These are phyloP conservation scores for Microplitis manilae DNA, from an alignment of 2,888 invertebrate species.

Conservation along the genomic window DNA sequence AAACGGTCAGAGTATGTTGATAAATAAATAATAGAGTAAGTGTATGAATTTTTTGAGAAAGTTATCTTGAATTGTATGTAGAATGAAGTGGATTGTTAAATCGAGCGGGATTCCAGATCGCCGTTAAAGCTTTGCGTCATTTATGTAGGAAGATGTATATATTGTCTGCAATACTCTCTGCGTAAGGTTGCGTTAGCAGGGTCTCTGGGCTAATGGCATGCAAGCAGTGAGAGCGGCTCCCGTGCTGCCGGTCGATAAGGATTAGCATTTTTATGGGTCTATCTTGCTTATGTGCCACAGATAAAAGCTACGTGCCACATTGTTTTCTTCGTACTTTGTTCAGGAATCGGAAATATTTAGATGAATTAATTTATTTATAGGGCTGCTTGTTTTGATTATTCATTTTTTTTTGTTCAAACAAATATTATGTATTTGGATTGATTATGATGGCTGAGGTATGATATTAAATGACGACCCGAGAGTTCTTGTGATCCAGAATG, in stretches of 20 bases:
- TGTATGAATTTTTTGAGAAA: conserved; percentile 30
- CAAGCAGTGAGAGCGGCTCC: conserved; percentile 57
- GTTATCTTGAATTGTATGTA: neutral
- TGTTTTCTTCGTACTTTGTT: conserved; percentile 64
- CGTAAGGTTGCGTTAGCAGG: conserved; percentile 66
- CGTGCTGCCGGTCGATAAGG: conserved; percentile 68
- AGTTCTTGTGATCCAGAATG: conserved; percentile 13
- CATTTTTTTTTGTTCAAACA: conserved; percentile 11
- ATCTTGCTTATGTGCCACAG: conserved; percentile 69
- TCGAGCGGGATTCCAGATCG: conserved; percentile 33
- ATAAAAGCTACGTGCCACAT: conserved; percentile 62
- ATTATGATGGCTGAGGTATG: neutral
- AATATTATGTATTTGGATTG: neutral
- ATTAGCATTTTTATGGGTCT: conserved; percentile 72
- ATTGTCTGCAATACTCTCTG: conserved; percentile 62
- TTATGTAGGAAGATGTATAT: neutral
- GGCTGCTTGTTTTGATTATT: neutral
- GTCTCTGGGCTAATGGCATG: conserved; percentile 72
- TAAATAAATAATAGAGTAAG: conserved; percentile 1
- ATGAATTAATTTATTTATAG: neutral
- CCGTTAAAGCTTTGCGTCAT: conserved; percentile 35
- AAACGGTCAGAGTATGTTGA: neutral
- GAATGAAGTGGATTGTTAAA: conserved; percentile 41
- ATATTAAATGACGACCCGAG: neutral
- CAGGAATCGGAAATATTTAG: conserved; percentile 47